phyloP scores from a whole-genome alignment of 2,797 vertebrate genomes.

The Xiphophorus birchmanni region DNA sequence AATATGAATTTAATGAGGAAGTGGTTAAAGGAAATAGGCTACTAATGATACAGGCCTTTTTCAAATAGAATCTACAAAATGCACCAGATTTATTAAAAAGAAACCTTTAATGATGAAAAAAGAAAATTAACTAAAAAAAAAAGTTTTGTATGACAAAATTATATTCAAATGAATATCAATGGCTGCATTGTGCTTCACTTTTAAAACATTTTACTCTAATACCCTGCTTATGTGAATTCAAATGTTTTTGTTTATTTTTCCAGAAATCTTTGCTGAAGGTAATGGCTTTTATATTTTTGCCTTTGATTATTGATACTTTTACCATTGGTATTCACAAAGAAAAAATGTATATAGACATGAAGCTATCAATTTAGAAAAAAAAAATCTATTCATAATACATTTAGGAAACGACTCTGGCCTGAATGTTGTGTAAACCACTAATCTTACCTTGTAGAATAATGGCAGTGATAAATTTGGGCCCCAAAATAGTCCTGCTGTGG shows the following conservation, averaged over 20 bases:
- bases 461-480: slow-evolving; percentile 51
- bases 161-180: neutral
- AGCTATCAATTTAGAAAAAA: neutral
- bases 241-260: neutral
- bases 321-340: neutral
- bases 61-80: neutral
- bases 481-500: slow-evolving; percentile 45
- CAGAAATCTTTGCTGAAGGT: neutral
- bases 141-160: neutral
- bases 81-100: neutral
- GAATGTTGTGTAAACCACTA: slow-evolving; percentile 42
- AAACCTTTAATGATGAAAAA: neutral
- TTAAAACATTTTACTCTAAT: neutral
- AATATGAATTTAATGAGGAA: neutral
- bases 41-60: neutral
- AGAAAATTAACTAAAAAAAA: neutral
- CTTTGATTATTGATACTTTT: neutral
- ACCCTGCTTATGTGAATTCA: neutral
- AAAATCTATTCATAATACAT: slow-evolving; percentile 17
- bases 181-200: neutral
- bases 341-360: neutral
- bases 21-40: neutral
- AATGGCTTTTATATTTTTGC: neutral
- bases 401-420: slow-evolving; percentile 26
- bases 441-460: slow-evolving; percentile 52